Conservation (phyloP, 2,113 vertebrate genomes). For the Syrmaticus mikado region DNA sequence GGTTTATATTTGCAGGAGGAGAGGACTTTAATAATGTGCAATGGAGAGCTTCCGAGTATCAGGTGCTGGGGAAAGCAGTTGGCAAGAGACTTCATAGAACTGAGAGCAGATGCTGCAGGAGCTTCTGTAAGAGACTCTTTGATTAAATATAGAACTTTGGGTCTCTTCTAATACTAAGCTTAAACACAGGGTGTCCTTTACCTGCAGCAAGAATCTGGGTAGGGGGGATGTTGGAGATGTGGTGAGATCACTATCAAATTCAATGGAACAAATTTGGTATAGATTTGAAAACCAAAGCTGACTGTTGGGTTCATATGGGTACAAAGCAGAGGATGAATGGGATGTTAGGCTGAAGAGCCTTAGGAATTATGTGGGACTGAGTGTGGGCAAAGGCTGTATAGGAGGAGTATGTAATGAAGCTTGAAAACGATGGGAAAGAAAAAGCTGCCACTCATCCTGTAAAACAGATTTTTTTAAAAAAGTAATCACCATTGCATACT, state of each 20-base stretch:
- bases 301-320: background rate
- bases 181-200: background rate
- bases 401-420: background rate
- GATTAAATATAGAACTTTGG: background rate
- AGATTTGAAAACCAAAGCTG: background rate
- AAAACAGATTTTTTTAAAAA: background rate
- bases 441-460: background rate
- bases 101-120: background rate
- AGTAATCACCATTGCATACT: background rate
- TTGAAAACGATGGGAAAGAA: background rate
- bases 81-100: background rate
- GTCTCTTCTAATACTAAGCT: background rate
- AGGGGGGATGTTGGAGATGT: background rate
- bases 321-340: background rate
- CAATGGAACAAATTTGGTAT: background rate
- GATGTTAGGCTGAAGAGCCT: background rate
- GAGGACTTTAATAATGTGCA: background rate
- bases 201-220: background rate
- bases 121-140: background rate
- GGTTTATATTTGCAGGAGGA: background rate
- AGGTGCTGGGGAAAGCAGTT: background rate
- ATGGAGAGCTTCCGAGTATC: background rate
- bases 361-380: background rate
- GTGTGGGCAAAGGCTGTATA: background rate
- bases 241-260: background rate